Evolutionary conservation across 2,888 invertebrate species (phyloP).

Genomic region (Megastigmus dorsalis): DNA sequence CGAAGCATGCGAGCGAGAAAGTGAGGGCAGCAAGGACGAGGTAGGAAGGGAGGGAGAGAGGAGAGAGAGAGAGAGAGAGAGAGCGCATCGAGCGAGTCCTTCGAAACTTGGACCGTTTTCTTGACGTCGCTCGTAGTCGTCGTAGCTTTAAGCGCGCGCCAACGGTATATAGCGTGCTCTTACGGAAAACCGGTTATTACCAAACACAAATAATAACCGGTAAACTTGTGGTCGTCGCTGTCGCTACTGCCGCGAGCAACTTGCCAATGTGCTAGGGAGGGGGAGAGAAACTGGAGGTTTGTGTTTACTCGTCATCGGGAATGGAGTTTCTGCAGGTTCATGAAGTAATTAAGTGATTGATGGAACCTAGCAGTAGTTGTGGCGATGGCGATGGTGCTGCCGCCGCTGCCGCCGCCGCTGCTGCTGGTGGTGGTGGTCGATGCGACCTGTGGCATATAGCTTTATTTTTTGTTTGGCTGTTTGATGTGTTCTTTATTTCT

Average conservation of each 20-base stretch:
- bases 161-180: conserved; percentile 20
- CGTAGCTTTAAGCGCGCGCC: conserved; percentile 26
- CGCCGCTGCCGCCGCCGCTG: too few relatives aligned
- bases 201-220: conserved; percentile 52
- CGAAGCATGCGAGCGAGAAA: background rate
- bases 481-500: too few relatives aligned
- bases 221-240: conserved; percentile 37
- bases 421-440: too few relatives aligned
- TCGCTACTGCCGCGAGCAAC: background rate
- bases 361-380: too few relatives aligned
- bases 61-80: background rate
- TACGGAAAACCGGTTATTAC: conserved; percentile 48
- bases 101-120: conserved; percentile 49
- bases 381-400: too few relatives aligned
- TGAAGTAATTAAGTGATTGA: conserved; percentile 50
- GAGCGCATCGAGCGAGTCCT: conserved; percentile 16
- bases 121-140: conserved; percentile 19
- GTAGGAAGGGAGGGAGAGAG: background rate
- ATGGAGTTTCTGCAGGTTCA: conserved; percentile 33
- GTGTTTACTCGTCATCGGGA: conserved; percentile 41
- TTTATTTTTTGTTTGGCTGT: too few relatives aligned
- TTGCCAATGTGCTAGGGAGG: background rate
- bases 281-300: background rate
- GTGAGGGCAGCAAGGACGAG: too few relatives aligned
- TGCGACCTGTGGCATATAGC: too few relatives aligned